These are phyloP conservation scores for Denticeps clupeoides DNA, from an alignment of 2,797 vertebrate species.

Conservation along the genomic window DNA sequence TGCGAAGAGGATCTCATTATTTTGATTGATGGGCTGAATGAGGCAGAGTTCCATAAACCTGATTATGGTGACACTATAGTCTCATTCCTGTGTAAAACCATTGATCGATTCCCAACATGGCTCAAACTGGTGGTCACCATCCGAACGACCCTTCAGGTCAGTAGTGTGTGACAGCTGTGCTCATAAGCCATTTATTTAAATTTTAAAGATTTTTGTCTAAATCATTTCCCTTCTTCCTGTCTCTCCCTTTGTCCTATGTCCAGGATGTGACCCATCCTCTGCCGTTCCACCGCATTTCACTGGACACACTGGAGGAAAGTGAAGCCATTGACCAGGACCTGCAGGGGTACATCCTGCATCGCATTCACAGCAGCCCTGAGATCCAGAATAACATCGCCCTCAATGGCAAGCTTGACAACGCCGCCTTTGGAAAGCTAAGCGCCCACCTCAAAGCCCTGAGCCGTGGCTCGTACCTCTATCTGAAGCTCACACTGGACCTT, in stretches of 20 bases:
- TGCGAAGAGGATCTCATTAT: constrained; percentile 80
- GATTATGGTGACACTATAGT: constrained; percentile 94
- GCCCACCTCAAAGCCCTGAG: constrained; percentile 90
- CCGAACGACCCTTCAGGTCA: constrained; percentile 83
- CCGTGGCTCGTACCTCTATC: constrained; percentile 88
- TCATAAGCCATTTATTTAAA: too few relatives aligned
- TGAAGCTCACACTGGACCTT: constrained; percentile 94
- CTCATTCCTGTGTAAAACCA: constrained; percentile 83
- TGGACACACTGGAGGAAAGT: constrained; percentile 85
- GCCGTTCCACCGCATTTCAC: constrained; percentile 88
- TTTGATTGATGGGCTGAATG: constrained; percentile 88
- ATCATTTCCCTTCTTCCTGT: neutral
- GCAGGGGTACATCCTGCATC: constrained; percentile 86
- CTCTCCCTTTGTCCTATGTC: constrained; percentile 16
- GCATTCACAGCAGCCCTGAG: constrained; percentile 86
- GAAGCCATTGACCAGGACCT: constrained; percentile 89
- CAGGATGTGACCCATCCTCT: constrained; percentile 85
- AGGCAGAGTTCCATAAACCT: constrained; percentile 95
- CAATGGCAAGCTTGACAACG: constrained; percentile 89
- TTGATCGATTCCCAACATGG: constrained; percentile 87
- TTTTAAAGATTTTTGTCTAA: too few relatives aligned
- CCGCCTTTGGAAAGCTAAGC: constrained; percentile 80
- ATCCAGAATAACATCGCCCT: constrained; percentile 97
- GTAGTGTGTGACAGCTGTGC: too few relatives aligned
- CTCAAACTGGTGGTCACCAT: constrained; percentile 90